These are phyloP conservation scores for Perccottus glenii DNA, from an alignment of 2,113 vertebrate genomes.

Conservation along the genomic window DNA sequence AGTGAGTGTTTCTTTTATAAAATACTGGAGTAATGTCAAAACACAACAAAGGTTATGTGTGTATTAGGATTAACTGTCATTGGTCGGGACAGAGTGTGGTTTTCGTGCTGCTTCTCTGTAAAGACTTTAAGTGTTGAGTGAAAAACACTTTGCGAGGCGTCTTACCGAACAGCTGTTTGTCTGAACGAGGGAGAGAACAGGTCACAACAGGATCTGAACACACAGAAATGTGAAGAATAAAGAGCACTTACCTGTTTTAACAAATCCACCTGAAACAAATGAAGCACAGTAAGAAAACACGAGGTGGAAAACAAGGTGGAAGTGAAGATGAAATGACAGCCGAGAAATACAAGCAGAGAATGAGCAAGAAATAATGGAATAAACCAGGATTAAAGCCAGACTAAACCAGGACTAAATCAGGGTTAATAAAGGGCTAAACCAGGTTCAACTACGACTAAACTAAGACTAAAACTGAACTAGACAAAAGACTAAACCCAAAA, in stretches of 20 bases:
- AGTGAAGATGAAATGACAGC: background rate
- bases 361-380: background rate
- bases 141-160: background rate
- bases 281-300: background rate
- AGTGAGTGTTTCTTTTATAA: no score
- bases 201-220: background rate
- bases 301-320: background rate
- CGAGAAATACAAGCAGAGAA: background rate
- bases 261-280: constrained; percentile 57
- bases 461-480: no score
- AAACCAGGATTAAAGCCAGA: background rate
- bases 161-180: constrained; percentile 55
- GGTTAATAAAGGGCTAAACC: no score
- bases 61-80: no score
- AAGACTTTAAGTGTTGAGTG: constrained; percentile 16
- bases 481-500: no score
- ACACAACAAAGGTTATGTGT: no score
- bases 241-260: constrained; percentile 49
- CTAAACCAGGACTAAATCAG: no score
- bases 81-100: no score
- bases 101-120: background rate
- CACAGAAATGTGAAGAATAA: no score
- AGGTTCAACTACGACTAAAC: no score
- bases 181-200: constrained; percentile 24
- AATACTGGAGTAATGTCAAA: no score